A percentile compares a stretch with the other conserved stretches of the same genome.
phyloP scores from a whole-genome alignment of 2,113 vertebrate species.

The Ceuthmochares aereus region DNA sequence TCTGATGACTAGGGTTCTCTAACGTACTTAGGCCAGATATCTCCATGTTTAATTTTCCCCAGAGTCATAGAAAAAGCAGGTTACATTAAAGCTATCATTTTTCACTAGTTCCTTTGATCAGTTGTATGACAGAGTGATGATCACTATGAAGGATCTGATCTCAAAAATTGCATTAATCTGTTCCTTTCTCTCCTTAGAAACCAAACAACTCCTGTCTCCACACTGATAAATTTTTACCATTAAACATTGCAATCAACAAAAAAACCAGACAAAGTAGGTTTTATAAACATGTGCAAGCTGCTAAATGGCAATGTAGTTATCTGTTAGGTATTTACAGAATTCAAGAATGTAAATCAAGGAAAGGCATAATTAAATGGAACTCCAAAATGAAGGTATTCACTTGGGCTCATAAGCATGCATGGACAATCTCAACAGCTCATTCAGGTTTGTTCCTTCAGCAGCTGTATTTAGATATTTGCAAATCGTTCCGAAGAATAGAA shows the following conservation, averaged over 20 bases:
- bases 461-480: neutral
- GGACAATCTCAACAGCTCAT: neutral
- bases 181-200: neutral
- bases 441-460: neutral
- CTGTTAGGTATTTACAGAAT: neutral
- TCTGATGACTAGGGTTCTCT: neutral
- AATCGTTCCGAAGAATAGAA: neutral
- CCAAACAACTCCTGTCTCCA: neutral
- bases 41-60: neutral
- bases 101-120: neutral
- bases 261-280: neutral
- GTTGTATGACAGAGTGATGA: neutral
- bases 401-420: fast-evolving
- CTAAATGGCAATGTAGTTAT: neutral
- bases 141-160: neutral
- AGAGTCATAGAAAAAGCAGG: neutral
- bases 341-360: neutral
- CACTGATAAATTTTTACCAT: neutral
- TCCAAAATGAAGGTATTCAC: neutral
- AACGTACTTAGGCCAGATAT: neutral
- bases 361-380: neutral
- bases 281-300: neutral
- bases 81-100: neutral
- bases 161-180: neutral
- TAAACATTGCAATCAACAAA: neutral